Base-by-base conservation (phyloP, 1,140 invertebrate genomes). In the Anadara kagoshimensis region DNA sequence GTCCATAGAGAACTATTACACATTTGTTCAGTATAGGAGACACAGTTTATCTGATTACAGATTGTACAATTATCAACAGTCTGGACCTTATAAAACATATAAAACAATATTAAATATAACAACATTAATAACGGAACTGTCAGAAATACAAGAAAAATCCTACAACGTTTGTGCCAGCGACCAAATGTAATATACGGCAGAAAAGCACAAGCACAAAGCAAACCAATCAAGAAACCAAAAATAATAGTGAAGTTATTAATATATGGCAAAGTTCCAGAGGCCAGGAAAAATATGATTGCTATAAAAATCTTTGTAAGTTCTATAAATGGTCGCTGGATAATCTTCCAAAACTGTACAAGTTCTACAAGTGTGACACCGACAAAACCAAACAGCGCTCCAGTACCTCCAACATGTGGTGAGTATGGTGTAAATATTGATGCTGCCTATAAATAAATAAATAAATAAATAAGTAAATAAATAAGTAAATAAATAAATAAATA, bases 131-230 rank as follows among this genome's bases (percentile, higher is more conserved):
- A 14, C 18, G 64, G 61, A 47, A 76, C 41, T 16, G 73, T 41
- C 36, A 78, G 7, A 0, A 73, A 20, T 12, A 82, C 41, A 2
- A 83, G 44, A 22, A 75, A 26, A 10, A 73, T 45, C 26, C 80
- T 66, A 5, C 65, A 54, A 22, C 65, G 36, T 1, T 45, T 22
- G 24, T 77, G 61, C 66, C 70, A 69, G n/a, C 61, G 72, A 14
- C 80, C 79, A 45, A 82, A 80, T 11, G 81, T 82, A 16, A 87
- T 78, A 68, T 83, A 86, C 2, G 85, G 85, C 22, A 87, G 62
- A 12, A 85, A 29, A 8, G 80, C 47, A 1, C 83, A 14, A 26
- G 79, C 76, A 63, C 67, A 75, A 2, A 85, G 44, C 26, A 78
- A 56, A 1, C 85, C 85, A 20, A 78, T 71, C 20, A 81, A 41